phyloP scores from a whole-genome alignment of 1,140 invertebrate genomes.

The Sitobion miscanthi region DNA sequence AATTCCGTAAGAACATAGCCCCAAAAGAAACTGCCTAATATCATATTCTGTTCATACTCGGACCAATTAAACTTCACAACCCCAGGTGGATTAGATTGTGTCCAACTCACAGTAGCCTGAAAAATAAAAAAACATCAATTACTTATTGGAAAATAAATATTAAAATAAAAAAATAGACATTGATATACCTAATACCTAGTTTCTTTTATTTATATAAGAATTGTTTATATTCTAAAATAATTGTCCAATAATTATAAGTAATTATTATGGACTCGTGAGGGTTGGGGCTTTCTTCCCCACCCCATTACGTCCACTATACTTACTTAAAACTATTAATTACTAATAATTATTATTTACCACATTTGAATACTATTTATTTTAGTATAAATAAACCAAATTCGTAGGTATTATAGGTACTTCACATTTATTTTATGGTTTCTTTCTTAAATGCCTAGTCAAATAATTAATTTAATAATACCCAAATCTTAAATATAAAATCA shows the following conservation, averaged over 20 bases:
- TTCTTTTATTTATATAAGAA: not conserved
- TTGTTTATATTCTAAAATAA: not conserved
- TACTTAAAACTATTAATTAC: too few species aligned
- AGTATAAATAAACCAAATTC: not conserved
- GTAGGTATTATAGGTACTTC: not conserved
- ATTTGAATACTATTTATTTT: not conserved
- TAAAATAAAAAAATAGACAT: not conserved
- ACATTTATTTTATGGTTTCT: not conserved
- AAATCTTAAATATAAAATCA: not conserved
- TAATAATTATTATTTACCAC: not conserved
- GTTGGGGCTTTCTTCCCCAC: too few species aligned
- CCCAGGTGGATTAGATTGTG: not conserved
- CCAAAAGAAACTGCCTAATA: slow-evolving; percentile 88
- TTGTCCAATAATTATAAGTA: not conserved
- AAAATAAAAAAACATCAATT: slow-evolving; percentile 9
- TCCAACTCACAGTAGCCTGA: not conserved
- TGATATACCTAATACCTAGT: not conserved
- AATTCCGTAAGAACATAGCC: slow-evolving; percentile 88
- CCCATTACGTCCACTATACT: too few species aligned
- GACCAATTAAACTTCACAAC: slow-evolving; percentile 71
- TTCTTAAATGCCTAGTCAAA: not conserved
- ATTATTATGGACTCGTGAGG: too few species aligned
- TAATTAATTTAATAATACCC: too few species aligned
- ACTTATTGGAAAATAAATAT: not conserved
- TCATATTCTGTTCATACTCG: slow-evolving; percentile 75